phyloP scores from a whole-genome alignment of 2,797 vertebrate species.

The Trachurus trachurus region DNA sequence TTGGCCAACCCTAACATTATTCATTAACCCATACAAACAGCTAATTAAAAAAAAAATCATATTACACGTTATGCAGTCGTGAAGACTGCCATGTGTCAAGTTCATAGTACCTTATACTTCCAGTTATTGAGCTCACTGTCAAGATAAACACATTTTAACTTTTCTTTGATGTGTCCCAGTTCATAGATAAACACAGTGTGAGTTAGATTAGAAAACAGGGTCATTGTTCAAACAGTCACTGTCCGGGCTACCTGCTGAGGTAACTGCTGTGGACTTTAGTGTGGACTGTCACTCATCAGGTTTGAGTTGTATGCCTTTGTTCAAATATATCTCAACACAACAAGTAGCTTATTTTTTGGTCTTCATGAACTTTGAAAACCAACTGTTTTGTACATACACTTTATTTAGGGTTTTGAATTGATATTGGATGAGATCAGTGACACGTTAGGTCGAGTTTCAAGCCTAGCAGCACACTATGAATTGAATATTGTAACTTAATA shows the following conservation, averaged over 20 bases:
- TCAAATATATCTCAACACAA: slow-evolving; percentile 39
- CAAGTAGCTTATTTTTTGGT: neutral
- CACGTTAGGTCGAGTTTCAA: slow-evolving; percentile 59
- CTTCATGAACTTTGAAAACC: slow-evolving; percentile 1
- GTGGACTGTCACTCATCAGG: slow-evolving; percentile 29
- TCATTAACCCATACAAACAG: neutral
- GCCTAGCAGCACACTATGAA: slow-evolving; percentile 31
- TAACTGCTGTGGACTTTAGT: slow-evolving; percentile 57
- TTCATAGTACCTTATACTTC: slow-evolving; percentile 7
- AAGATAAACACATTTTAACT: slow-evolving; percentile 20
- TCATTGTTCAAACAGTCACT: slow-evolving; percentile 55
- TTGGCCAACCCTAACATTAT: neutral
- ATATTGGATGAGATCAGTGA: slow-evolving; percentile 27
- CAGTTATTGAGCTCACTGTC: neutral
- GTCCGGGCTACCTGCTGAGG: slow-evolving; percentile 33
- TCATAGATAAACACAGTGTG: slow-evolving; percentile 28
- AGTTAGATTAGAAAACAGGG: slow-evolving; percentile 15
- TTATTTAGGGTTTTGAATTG: slow-evolving; percentile 30
- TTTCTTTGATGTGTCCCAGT: slow-evolving; percentile 21
- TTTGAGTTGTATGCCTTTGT: slow-evolving; percentile 29
- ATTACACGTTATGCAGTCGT: slow-evolving; percentile 3
- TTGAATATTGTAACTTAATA: slow-evolving; percentile 70
- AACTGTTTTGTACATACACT: slow-evolving; percentile 27
- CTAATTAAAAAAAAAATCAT: too few species aligned
- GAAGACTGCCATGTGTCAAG: slow-evolving; percentile 2